phyloP scores from a whole-genome alignment of 2,113 vertebrate genomes.

The Xyliphius kryptos region DNA sequence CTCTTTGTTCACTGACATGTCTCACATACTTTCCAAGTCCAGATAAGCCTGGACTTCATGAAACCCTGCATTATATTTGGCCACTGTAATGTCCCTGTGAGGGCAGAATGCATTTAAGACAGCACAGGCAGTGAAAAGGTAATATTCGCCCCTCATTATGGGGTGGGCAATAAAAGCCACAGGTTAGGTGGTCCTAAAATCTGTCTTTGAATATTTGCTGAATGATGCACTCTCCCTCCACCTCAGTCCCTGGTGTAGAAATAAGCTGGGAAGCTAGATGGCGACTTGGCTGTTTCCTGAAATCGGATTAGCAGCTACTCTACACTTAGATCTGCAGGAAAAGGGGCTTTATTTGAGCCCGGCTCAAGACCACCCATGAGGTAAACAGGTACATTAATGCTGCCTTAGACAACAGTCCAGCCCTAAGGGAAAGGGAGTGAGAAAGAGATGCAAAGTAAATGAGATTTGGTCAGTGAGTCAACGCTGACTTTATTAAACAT shows the following conservation, averaged over 20 bases:
- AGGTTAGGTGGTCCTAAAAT: conserved; percentile 66
- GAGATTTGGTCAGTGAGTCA: too few species aligned
- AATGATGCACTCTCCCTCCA: conserved; percentile 59
- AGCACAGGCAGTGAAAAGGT: conserved; percentile 69
- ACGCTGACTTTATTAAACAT: too few species aligned
- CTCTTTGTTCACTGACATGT: conserved; percentile 86
- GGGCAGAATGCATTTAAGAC: conserved; percentile 64
- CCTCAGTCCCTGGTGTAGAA: conserved; percentile 47
- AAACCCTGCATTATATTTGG: conserved; percentile 84
- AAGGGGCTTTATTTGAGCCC: conserved; percentile 63
- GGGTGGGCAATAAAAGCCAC: conserved; percentile 65
- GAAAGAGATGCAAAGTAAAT: conserved; percentile 38
- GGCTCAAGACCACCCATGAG: conserved; percentile 74
- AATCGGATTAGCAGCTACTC: conserved; percentile 76
- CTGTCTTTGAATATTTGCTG: conserved; percentile 65
- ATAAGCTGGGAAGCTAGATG: conserved; percentile 54
- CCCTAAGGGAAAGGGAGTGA: conserved; percentile 41
- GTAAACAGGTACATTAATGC: conserved; percentile 71
- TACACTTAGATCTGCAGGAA: conserved; percentile 66
- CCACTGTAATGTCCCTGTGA: conserved; percentile 66
- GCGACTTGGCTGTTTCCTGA: conserved; percentile 69
- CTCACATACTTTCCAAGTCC: conserved; percentile 89
- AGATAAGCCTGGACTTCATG: conserved; percentile 82
- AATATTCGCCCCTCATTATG: conserved; percentile 69
- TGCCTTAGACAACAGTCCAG: conserved; percentile 34